Evolutionary conservation across 1,140 invertebrate species (phyloP), one percentile per base, ranked within the genome.

Genomic region (Plodia interpunctella): DNA sequence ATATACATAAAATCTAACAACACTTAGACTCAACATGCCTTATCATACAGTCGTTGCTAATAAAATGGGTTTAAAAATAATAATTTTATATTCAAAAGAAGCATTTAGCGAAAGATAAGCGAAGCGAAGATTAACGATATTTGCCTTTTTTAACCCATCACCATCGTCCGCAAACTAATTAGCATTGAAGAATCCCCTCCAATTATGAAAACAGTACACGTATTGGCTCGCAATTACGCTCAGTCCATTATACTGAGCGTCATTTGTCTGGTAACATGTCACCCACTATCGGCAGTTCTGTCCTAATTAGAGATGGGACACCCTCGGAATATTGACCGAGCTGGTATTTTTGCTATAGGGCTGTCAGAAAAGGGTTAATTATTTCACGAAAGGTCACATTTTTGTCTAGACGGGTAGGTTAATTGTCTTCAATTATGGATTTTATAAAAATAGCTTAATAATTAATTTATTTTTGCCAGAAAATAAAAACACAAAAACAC

Each of bases 251-350:
- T 53, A 13, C 51, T 53, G 51, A 66, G 54, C 49, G 49, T 66
- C 64, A 62, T 62, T 62, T 53, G 49, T 53, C 51, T 53, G 51
- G 63, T 57, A 25, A 30, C 60, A 49, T 49, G 64, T 66, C 59
- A 59, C 57, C 56, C 59, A 56, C 60, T 54, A 66, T 49, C 56
- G 54, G 57, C 59, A 53, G 49, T 53, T 54, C 58, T 13, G 20
- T 18, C 25, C 59, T 59, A 66, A 66, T 66, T 62, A 66, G 57
- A 30, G 21, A 30, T 10, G 30, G 51, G 63, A 64, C 57, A 64
- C 51, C 44, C 28, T 28, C 63, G 28, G 63, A 52, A 56, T 61
- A 61, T 55, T 65, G 63, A 60, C 49, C n/a, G 51, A 60, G 59
- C 51, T 15, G 51, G 19, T 53, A 44, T 44, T 35, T 25, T 44